Evolutionary conservation across 2,888 invertebrate genomes (phyloP).

Genomic region (Microplitis deprimator): DNA sequence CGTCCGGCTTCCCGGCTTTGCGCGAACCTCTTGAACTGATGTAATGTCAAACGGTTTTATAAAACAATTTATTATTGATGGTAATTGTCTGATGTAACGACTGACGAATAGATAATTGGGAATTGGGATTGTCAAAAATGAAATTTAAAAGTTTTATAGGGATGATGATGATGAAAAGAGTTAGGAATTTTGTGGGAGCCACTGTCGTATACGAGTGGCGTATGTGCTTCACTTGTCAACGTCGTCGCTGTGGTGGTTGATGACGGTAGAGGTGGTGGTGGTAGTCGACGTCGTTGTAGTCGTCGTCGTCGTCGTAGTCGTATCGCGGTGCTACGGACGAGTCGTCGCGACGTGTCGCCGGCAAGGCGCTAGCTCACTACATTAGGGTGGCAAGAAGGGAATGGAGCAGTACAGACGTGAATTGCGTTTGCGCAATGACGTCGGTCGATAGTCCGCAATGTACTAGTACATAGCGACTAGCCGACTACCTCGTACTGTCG

Average conservation of each 20-base stretch:
- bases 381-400: constrained; percentile 39
- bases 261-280: constrained; percentile 16
- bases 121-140: not conserved
- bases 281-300: not conserved
- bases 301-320: constrained; percentile 18
- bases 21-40: constrained; percentile 5
- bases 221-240: constrained; percentile 35
- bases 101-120: no score
- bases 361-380: constrained; percentile 58
- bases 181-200: constrained; percentile 15
- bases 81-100: not conserved
- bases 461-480: constrained; percentile 53
- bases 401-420: constrained; percentile 49
- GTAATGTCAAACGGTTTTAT: constrained; percentile 6
- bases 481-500: constrained; percentile 5
- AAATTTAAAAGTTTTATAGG: not conserved
- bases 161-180: not conserved
- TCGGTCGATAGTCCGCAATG: constrained; percentile 70
- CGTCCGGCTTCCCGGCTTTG: constrained; percentile 29
- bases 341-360: constrained; percentile 63
- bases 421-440: constrained; percentile 62
- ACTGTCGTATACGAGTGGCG: constrained; percentile 14
- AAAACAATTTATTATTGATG: not conserved
- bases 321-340: constrained; percentile 37
- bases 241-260: constrained; percentile 24